These are phyloP conservation scores for Lochmaea capreae DNA, from an alignment of 2,888 invertebrate genomes.

Conservation along the genomic window DNA sequence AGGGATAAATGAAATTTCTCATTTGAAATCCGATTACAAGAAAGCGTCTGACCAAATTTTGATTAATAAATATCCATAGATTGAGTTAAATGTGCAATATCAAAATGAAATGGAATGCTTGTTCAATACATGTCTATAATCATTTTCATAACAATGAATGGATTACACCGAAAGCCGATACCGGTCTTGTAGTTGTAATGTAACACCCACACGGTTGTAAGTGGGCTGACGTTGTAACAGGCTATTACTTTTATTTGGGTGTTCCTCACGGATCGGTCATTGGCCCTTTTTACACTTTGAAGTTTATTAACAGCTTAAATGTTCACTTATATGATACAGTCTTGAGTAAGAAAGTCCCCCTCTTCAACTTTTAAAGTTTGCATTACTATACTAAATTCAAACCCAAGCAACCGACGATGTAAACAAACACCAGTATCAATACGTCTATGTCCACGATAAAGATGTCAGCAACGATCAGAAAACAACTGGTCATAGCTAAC, in stretches of 20 bases:
- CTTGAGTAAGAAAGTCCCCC: too few species aligned
- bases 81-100: background rate
- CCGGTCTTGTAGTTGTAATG: constrained; percentile 3
- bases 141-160: constrained; percentile 30
- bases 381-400: too few species aligned
- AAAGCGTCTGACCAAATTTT: background rate
- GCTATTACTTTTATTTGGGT: constrained; percentile 5
- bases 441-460: too few species aligned
- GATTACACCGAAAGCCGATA: constrained; percentile 10
- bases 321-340: too few species aligned
- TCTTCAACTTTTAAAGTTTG: too few species aligned
- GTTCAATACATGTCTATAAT: constrained; percentile 21
- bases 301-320: too few species aligned
- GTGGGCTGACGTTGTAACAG: constrained; percentile 16
- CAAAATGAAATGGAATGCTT: constrained; percentile 27
- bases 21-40: background rate
- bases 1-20: too few species aligned
- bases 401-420: too few species aligned
- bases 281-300: background rate
- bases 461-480: too few species aligned
- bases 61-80: background rate
- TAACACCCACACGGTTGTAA: constrained; percentile 4
- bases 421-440: too few species aligned
- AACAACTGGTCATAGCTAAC: too few species aligned
- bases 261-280: background rate